These are phyloP conservation scores for Sinohyriopsis cumingii DNA, from an alignment of 2,888 invertebrate species.

Conservation along the genomic window DNA sequence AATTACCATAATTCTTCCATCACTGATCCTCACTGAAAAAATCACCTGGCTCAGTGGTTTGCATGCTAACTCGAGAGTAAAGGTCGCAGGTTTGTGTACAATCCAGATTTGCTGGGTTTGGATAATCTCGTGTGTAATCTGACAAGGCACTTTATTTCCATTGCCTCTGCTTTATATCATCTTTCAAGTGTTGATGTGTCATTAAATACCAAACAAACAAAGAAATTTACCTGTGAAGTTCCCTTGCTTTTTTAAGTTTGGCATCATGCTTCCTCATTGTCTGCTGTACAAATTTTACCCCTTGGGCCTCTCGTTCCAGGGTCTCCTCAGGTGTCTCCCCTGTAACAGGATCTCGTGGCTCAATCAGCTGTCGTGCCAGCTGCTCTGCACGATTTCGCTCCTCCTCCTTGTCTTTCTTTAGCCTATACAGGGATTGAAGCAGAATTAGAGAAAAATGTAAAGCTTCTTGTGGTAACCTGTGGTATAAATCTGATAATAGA, in stretches of 20 bases:
- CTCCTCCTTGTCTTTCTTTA: constrained; percentile 60
- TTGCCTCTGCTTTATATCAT: too few relatives aligned
- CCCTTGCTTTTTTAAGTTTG: constrained; percentile 44
- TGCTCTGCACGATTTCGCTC: constrained; percentile 54
- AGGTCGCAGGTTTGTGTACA: too few relatives aligned
- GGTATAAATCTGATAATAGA: background rate
- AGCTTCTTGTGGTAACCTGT: too few relatives aligned
- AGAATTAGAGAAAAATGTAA: background rate
- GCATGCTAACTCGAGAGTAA: too few relatives aligned
- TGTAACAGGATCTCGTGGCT: constrained; percentile 57
- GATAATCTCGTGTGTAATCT: too few relatives aligned
- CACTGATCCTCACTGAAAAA: too few relatives aligned
- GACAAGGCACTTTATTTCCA: too few relatives aligned
- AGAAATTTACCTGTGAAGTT: constrained; percentile 55
- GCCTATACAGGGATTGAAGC: constrained; percentile 24
- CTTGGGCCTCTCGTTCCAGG: constrained; percentile 50
- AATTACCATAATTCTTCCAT: too few relatives aligned
- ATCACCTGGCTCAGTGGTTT: too few relatives aligned
- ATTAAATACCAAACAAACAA: too few relatives aligned
- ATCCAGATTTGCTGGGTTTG: too few relatives aligned
- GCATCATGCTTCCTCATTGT: constrained; percentile 44
- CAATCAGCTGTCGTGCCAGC: constrained; percentile 46
- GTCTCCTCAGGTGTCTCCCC: constrained; percentile 56
- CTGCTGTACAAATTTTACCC: constrained; percentile 46
- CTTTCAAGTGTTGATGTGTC: too few relatives aligned